Base-by-base conservation (phyloP, 2,888 invertebrate species). In the Lepidocyrtinus sp. region DNA sequence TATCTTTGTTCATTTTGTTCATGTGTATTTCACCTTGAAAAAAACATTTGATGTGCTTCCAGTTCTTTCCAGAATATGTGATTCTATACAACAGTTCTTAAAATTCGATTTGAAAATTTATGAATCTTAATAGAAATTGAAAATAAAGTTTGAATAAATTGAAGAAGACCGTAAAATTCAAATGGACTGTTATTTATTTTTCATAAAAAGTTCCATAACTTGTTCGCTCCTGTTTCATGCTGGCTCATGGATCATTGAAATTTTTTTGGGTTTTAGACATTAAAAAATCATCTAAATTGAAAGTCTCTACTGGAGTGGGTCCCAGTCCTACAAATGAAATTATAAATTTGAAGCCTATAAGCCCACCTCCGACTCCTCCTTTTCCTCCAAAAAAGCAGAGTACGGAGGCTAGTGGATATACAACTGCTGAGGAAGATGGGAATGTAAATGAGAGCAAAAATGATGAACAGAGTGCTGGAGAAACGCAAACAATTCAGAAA, bases 261-360 rank as follows among this genome's bases (percentile, higher is more conserved):
- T n/a, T n/a, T n/a, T n/a, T n/a, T n/a, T n/a, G n/a, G n/a, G n/a
- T n/a, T n/a, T 1, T 62, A 84, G 83, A 84, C 7, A 84, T 84
- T 19, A 77, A 75, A 64, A 67, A 78, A 7, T 75, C 80, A 62
- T 59, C 70, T 2, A 79, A 79, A 79, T 68, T 71, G 1, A 82
- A 81, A 75, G 64, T 73, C 9, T 92, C 92, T 0, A 92, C 92
- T 1, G 92, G 91, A n/a, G 92, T 92, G 84, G 93, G 92, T 1
- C 90, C 92, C n/a, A n/a, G n/a, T n/a, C n/a, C n/a, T n/a, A n/a
- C n/a, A n/a, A n/a, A n/a, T n/a, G 75, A 61, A 45, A 27, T 59
- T 17, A 63, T 50, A 27, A 69, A 61, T 61, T 15, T 17, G 17
- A 55, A 55, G 17, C 15, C 2, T 2, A n/a, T 17, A 3, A 55